Conservation (phyloP, 2,888 invertebrate species). For the Drosophila robusta region DNA sequence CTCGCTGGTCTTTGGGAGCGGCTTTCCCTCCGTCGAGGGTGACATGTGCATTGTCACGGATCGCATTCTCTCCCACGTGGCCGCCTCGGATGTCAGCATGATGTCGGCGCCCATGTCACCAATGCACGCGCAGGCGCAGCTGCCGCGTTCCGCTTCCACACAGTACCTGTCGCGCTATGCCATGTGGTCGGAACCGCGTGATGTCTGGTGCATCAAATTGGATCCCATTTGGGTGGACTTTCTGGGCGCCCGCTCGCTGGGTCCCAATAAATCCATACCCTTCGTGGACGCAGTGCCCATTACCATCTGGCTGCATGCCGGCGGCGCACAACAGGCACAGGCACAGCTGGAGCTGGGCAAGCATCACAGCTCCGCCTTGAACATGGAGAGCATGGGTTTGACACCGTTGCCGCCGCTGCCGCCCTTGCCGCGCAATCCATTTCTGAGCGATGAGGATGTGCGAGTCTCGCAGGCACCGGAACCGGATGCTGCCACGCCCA, state of each 20-base stretch:
- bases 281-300: conserved; percentile 94
- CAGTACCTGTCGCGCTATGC: conserved; percentile 85
- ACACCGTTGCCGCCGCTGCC: conserved; percentile 61
- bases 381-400: conserved; percentile 70
- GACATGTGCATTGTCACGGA: conserved; percentile 93
- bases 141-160: conserved; percentile 79
- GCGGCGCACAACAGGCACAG: conserved; percentile 43
- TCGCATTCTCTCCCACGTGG: conserved; percentile 92
- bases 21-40: conserved; percentile 90
- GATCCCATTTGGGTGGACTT: conserved; percentile 98
- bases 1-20: conserved; percentile 90
- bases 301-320: conserved; percentile 91
- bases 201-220: conserved; percentile 94
- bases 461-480: conserved; percentile 48
- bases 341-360: conserved; percentile 58
- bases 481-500: conserved; percentile 85
- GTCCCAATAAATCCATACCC: conserved; percentile 90
- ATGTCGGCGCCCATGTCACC: conserved; percentile 57
- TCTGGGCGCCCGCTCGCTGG: conserved; percentile 91
- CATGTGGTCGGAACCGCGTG: conserved; percentile 93
- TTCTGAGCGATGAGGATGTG: conserved; percentile 81
- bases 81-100: conserved; percentile 84
- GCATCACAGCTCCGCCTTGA: conserved; percentile 47
- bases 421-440: conserved; percentile 80
- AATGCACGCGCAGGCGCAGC: conserved; percentile 73